These are phyloP conservation scores for Hydroisotoma schaefferi DNA, from an alignment of 2,888 invertebrate genomes.

Conservation along the genomic window DNA sequence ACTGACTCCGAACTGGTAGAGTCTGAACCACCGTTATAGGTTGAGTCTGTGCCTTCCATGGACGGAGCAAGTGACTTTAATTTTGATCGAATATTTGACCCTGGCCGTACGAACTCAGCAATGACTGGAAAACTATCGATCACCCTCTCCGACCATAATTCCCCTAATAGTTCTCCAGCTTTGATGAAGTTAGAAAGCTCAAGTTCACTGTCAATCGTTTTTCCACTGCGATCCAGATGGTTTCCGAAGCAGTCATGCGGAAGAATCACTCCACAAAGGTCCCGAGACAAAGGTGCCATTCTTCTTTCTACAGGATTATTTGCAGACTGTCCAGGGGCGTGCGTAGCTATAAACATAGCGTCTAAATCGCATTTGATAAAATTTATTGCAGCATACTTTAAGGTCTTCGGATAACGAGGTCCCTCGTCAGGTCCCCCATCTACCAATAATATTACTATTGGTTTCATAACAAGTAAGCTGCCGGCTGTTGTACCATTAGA, in stretches of 20 bases:
- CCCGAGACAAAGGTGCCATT: slow-evolving; percentile 48
- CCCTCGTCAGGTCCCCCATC: slow-evolving; percentile 49
- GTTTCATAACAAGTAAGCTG: slow-evolving; percentile 43
- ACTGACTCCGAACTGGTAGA: too few species aligned
- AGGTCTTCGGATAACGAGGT: slow-evolving; percentile 39
- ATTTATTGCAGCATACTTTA: slow-evolving; percentile 31
- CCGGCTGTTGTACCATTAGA: slow-evolving; percentile 42
- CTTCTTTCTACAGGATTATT: slow-evolving; percentile 48
- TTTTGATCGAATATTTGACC: too few species aligned
- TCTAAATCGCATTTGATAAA: slow-evolving; percentile 41
- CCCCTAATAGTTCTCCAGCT: slow-evolving; percentile 50
- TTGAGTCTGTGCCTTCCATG: too few species aligned
- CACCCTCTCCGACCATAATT: slow-evolving; percentile 49
- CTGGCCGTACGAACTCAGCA: slow-evolving; percentile 13
- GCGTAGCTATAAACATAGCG: slow-evolving; percentile 41
- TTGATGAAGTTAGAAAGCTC: slow-evolving; percentile 51
- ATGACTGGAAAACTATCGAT: slow-evolving; percentile 48
- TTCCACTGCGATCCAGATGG: slow-evolving; percentile 42
- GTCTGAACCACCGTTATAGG: too few species aligned
- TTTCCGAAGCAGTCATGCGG: slow-evolving; percentile 43
- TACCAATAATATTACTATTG: slow-evolving; percentile 49
- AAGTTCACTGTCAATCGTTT: slow-evolving; percentile 49
- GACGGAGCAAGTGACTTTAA: too few species aligned
- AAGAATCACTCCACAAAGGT: slow-evolving; percentile 47
- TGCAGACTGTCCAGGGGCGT: slow-evolving; percentile 48